A percentile compares a stretch with the other conserved stretches of the same genome.
These are phyloP conservation scores for Choristoneura rosaceana DNA, from an alignment of 2,888 invertebrate genomes.

Conservation along the genomic window DNA sequence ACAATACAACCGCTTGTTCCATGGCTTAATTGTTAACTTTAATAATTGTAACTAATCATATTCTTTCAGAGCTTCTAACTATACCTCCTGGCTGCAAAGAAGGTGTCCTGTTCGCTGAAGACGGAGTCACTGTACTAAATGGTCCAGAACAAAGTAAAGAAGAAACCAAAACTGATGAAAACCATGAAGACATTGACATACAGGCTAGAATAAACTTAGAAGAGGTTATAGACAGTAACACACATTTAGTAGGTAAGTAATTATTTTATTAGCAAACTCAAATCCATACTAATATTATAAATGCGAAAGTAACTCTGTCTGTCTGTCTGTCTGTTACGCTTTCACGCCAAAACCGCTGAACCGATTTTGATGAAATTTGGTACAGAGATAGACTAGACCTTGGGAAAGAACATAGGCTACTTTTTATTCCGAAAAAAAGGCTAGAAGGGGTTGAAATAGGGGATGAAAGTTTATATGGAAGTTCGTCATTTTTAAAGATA, in stretches of 20 bases:
- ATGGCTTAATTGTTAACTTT: not conserved
- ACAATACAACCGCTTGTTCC: not conserved
- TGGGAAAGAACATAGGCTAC: no score
- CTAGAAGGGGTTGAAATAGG: no score
- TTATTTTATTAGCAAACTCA: not conserved
- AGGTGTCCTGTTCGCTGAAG: conserved; percentile 84
- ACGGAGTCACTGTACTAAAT: conserved; percentile 79
- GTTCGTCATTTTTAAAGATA: no score
- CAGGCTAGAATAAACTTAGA: conserved; percentile 84
- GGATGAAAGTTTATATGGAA: no score
- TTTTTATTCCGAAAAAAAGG: no score
- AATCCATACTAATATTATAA: no score
- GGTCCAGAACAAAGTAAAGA: conserved; percentile 53
- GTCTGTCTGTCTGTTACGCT: no score
- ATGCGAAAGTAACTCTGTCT: no score
- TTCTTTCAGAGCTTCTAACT: conserved; percentile 81
- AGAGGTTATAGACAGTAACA: conserved; percentile 86
- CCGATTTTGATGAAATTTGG: no score
- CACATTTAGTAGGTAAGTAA: conserved; percentile 82
- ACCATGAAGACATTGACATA: conserved; percentile 59
- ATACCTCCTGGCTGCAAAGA: conserved; percentile 89
- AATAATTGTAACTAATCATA: no score
- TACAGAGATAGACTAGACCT: no score
- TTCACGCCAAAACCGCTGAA: no score
- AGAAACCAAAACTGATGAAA: conserved; percentile 50